phyloP scores from a whole-genome alignment of 1,140 invertebrate genomes.

The Gonatopus flavifemur region DNA sequence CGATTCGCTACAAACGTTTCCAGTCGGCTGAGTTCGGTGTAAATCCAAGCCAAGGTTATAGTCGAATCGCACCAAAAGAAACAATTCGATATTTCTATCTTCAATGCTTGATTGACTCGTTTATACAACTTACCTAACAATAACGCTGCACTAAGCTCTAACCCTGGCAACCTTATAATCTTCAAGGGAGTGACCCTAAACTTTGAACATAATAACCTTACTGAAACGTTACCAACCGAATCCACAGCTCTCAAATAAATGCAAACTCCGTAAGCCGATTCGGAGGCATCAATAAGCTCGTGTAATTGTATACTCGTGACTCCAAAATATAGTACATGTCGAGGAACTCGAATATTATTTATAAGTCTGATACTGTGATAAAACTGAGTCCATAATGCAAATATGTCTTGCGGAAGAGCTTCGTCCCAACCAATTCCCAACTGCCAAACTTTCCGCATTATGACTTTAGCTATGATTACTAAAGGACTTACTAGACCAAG shows the following conservation, averaged over 20 bases:
- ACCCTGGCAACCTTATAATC: neutral
- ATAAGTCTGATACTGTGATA: too few relatives aligned
- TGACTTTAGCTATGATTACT: too few relatives aligned
- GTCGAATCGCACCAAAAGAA: conserved; percentile 36
- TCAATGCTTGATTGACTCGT: conserved; percentile 1
- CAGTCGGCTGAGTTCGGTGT: neutral
- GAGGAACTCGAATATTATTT: too few relatives aligned
- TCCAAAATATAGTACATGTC: too few relatives aligned
- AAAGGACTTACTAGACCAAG: too few relatives aligned
- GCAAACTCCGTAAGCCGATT: neutral
- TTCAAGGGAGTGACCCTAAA: too few relatives aligned
- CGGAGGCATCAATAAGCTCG: too few relatives aligned
- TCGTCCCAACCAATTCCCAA: too few relatives aligned
- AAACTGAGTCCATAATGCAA: too few relatives aligned
- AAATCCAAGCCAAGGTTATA: conserved; percentile 35
- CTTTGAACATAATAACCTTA: neutral
- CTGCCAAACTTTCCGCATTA: too few relatives aligned
- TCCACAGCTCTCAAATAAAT: neutral
- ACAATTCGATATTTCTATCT: neutral
- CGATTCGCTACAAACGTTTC: conserved; percentile 47
- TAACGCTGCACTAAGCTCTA: neutral
- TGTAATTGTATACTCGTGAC: too few relatives aligned
- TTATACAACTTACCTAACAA: neutral
- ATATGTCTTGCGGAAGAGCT: too few relatives aligned
- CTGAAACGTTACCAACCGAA: neutral